Evolutionary conservation across 2,888 invertebrate species (phyloP).

Genomic region (Tethea ocularis): DNA sequence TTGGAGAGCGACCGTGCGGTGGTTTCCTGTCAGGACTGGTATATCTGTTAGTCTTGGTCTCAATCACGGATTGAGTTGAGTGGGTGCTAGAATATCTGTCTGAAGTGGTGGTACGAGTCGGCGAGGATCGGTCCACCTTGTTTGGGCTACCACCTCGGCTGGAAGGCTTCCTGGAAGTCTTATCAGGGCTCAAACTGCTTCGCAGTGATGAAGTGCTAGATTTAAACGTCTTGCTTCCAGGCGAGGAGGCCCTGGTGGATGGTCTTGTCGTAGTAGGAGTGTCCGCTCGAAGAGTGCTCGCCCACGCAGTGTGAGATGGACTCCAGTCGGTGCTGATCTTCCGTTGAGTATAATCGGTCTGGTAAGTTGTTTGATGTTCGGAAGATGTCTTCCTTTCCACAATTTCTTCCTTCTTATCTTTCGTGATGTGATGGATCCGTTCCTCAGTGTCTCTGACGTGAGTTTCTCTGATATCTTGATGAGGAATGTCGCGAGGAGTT

Average conservation of each 20-base stretch:
- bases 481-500: slow-evolving; percentile 16
- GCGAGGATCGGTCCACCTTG: slow-evolving; percentile 62
- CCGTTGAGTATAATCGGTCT: slow-evolving; percentile 82
- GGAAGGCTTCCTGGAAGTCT: slow-evolving; percentile 56
- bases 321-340: slow-evolving; percentile 86
- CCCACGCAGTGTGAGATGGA: slow-evolving; percentile 90
- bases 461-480: slow-evolving; percentile 41
- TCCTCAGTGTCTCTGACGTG: slow-evolving; percentile 46
- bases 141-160: slow-evolving; percentile 66
- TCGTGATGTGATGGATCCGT: slow-evolving; percentile 41
- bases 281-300: slow-evolving; percentile 87
- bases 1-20: slow-evolving; percentile 54
- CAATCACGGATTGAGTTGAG: slow-evolving; percentile 54
- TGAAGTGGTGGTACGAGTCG: slow-evolving; percentile 46
- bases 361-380: slow-evolving; percentile 85
- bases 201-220: slow-evolving; percentile 81
- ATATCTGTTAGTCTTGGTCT: slow-evolving; percentile 49
- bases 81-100: slow-evolving; percentile 54
- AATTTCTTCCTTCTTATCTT: slow-evolving; percentile 49
- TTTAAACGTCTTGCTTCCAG: slow-evolving; percentile 79
- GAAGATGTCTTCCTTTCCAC: slow-evolving; percentile 58
- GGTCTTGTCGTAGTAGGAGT: slow-evolving; percentile 82
- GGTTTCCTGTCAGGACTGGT: slow-evolving; percentile 54
- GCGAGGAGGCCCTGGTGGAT: slow-evolving; percentile 81
- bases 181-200: slow-evolving; percentile 81